Conservation (phyloP, 1,140 invertebrate genomes). For the Melanaphis sacchari region DNA sequence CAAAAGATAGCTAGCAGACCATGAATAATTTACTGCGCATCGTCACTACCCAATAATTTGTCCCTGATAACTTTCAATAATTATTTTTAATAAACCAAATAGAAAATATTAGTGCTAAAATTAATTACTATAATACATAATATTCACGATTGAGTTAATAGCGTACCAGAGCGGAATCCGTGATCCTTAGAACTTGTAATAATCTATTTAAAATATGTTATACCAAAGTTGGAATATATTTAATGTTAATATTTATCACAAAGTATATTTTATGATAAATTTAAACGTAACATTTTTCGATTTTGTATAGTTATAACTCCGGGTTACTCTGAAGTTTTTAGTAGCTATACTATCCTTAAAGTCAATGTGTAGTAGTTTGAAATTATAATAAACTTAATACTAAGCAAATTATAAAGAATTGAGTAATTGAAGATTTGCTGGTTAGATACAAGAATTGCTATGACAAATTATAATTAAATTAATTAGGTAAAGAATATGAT, state of each 20-base stretch:
- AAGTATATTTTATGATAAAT: neutral
- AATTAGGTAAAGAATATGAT: neutral
- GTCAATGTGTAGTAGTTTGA: neutral
- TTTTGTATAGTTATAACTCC: neutral
- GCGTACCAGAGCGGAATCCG: neutral
- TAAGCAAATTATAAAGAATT: neutral
- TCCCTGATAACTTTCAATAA: neutral
- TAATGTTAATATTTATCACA: neutral
- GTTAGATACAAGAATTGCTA: neutral
- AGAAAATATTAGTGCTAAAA: neutral
- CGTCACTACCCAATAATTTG: neutral
- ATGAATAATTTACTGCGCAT: neutral
- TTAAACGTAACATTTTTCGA: neutral
- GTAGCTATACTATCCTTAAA: neutral
- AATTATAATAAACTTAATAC: neutral
- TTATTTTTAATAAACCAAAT: neutral
- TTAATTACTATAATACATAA: neutral
- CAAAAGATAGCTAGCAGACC: neutral
- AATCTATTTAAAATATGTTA: neutral
- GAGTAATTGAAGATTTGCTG: neutral
- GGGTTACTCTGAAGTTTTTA: neutral
- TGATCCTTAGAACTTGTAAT: neutral
- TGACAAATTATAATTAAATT: no score
- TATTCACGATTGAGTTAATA: neutral
- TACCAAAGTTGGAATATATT: neutral